Evolutionary conservation across 2,888 invertebrate genomes (phyloP).

Genomic region (Dione vanillae): DNA sequence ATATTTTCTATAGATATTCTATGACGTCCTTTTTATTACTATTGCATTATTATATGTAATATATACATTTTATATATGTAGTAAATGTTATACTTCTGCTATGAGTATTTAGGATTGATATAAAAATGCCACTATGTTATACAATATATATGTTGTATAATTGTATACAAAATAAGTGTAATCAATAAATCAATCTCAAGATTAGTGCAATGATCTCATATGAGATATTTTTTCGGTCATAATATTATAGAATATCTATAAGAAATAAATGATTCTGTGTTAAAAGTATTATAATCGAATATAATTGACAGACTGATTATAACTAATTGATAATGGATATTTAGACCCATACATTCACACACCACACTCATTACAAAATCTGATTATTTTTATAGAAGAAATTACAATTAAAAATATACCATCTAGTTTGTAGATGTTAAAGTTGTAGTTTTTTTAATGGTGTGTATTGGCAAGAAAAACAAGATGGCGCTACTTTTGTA

Average conservation of each 20-base stretch:
- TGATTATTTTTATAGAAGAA: conserved; percentile 30
- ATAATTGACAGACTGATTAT: conserved; percentile 45
- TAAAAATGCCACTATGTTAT: neutral
- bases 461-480: conserved; percentile 33
- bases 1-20: conserved; percentile 24
- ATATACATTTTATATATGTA: conserved; percentile 10
- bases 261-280: conserved; percentile 2
- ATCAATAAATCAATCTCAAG: neutral
- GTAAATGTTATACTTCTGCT: neutral
- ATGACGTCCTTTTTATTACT: conserved; percentile 6
- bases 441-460: conserved; percentile 8
- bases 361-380: conserved; percentile 17
- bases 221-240: neutral
- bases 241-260: conserved; percentile 24
- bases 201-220: neutral
- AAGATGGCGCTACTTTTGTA: conserved; percentile 30
- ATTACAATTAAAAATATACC: conserved; percentile 2
- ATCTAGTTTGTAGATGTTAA: neutral
- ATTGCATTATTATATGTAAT: neutral
- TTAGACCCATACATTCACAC: conserved; percentile 22
- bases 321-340: conserved; percentile 34
- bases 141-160: conserved; percentile 1
- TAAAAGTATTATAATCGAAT: conserved; percentile 20
- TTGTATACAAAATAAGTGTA: neutral
- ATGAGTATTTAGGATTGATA: neutral